Base-by-base conservation (phyloP, 2,888 invertebrate species). In the Bellardia pandia region DNA sequence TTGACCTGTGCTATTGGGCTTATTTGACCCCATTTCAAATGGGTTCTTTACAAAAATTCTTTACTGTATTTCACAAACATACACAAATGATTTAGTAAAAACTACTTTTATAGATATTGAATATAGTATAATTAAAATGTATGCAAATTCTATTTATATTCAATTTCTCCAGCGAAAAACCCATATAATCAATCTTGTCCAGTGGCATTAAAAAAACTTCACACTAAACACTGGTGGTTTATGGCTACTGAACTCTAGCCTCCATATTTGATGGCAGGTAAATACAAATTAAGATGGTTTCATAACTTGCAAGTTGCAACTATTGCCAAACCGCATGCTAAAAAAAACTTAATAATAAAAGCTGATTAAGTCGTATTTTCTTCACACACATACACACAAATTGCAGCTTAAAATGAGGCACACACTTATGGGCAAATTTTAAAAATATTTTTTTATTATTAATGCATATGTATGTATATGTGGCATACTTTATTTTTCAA, bases 291-390 rank as follows among this genome's bases (percentile, higher is more conserved):
- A 71, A 64, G 72, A 72, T 77, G 77, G 71, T 74, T 78, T 72
- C 66, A 74, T 72, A 74, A 85, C 40, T 74, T 71, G 56, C 71
- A 58, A 56, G 56, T 64, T 66, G 48, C 48, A 82, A 60, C 60
- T 45, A 45, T 71, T 45, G 60, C 74, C n/a, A 64, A 72, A 66
- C 72, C 56, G 45, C 71, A 72, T 72, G 58, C 48, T 42, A 33
- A 69, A 75, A 75, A 56, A 77, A 66, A 68, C 37, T 53, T 72
- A 80, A 80, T 80, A 80, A 69, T 66, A 85, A 85, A 85, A 71
- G 75, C 82, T 82, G 82, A 86, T 86, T 86, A 86, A 86, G 86
- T 82, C 75, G 78, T 82, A 79, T 86, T 83, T 75, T 51, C 64
- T 16, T n/a, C 6, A 1, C 3, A 84, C 11, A 68, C 66, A 72